Evolutionary conservation across 2,113 vertebrate genomes (phyloP).

Genomic region (Gnathonemus longibarbis): DNA sequence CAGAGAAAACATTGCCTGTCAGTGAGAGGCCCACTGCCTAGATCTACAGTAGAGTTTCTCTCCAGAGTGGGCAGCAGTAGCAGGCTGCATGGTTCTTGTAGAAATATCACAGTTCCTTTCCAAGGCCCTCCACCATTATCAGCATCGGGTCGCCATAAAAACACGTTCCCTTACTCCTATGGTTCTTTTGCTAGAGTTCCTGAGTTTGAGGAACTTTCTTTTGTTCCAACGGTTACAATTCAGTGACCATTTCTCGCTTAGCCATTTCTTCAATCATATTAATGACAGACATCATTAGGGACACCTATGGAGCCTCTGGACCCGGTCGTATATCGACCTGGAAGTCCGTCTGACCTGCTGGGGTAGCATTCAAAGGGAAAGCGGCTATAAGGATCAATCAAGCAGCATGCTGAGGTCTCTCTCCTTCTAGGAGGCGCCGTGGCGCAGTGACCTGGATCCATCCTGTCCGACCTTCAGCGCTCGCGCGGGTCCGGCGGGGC

Average conservation of each 20-base stretch:
- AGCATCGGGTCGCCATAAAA: background rate
- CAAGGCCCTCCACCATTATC: background rate
- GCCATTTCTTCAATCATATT: background rate
- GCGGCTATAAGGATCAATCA: constrained; percentile 12
- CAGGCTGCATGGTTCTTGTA: background rate
- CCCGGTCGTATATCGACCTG: background rate
- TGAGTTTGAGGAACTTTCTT: background rate
- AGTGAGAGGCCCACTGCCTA: background rate
- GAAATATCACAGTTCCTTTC: background rate
- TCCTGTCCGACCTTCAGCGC: background rate
- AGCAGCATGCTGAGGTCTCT: background rate
- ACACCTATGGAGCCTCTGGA: background rate
- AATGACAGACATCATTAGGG: background rate
- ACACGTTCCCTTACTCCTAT: background rate
- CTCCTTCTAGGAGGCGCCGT: background rate
- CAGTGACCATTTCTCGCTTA: background rate
- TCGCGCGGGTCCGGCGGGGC: background rate
- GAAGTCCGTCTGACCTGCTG: background rate
- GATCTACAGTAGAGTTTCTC: background rate
- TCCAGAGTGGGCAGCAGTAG: background rate
- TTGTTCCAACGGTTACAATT: background rate
- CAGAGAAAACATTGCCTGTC: background rate
- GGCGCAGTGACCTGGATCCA: constrained; percentile 2
- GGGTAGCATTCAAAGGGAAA: background rate
- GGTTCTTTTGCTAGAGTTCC: background rate